Evolutionary conservation across 2,797 vertebrate species (phyloP), one percentile per base, ranked within the genome.

Genomic region (Rhinatrema bivittatum): DNA sequence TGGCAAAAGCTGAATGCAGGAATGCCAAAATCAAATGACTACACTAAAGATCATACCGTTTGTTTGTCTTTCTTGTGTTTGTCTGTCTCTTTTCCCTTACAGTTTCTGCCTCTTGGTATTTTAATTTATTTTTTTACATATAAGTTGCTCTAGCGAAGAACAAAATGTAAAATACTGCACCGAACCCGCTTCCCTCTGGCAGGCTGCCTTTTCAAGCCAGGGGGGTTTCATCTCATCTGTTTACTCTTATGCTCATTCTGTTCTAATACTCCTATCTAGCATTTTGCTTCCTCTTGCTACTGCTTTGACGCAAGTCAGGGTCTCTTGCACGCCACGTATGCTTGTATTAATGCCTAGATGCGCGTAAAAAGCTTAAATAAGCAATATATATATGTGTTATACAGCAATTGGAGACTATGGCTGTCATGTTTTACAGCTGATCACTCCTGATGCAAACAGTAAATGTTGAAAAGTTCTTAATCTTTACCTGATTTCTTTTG

Each of bases 171-270:
- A 42, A 56, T 29, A 25, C 9, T 39, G 11, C 12, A 15, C 39
- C 29, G 60, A 32, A 8, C 24, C 20, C 61, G 43, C 17, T 17
- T 52, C 17, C 33, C 39, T 62, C 19, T 40, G 39, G 32, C 17
- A 47, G 15, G 18, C 49, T 40, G 32, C 26, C 29, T 65, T 22
- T 29, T 60, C 42, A 50, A 50, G 38, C 71, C 66, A 49, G 20
- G 74, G 74, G 70, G 77, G n/a, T n/a, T n/a, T 65, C 60, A 87
- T 78, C 64, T 29, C 67, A 68, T 90, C 85, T 60, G 65, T 69
- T 84, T 88, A 84, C 67, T 68, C 69, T 78, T 78, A 81, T 80
- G 59, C 56, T 79, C 54, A 66, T 66, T 74, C 81, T 74, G 69
- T 75, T 69, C 60, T 84, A 65, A 76, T 63, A 40, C 56, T 78